A percentile compares a stretch with the other conserved stretches of the same genome.
phyloP scores from a whole-genome alignment of 2,888 invertebrate species.

The Trypoxylon attenuatum region DNA sequence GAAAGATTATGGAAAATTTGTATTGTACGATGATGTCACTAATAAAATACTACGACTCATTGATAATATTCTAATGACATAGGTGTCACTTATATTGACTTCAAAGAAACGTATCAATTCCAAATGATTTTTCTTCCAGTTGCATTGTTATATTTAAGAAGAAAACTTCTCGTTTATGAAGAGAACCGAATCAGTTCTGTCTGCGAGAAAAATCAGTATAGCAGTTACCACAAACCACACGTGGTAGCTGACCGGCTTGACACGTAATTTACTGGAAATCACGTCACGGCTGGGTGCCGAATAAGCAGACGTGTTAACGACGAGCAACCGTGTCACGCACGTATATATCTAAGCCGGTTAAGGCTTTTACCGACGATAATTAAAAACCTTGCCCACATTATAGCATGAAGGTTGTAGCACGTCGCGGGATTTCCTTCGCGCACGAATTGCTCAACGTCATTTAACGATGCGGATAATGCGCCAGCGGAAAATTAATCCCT shows the following conservation, averaged over 20 bases:
- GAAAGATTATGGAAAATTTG: too few relatives aligned
- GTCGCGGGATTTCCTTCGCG: neutral
- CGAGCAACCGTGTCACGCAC: conserved; percentile 14
- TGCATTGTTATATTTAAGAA: too few relatives aligned
- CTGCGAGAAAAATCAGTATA: conserved; percentile 3
- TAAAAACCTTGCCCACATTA: too few relatives aligned
- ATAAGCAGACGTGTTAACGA: conserved; percentile 20
- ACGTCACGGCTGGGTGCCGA: conserved; percentile 31
- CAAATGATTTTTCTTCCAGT: too few relatives aligned
- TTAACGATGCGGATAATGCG: conserved; percentile 9
- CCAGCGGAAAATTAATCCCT: conserved; percentile 18
- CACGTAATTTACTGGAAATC: conserved; percentile 46
- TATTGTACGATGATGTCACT: too few relatives aligned
- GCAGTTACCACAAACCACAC: neutral
- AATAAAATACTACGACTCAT: too few relatives aligned
- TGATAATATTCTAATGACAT: too few relatives aligned
- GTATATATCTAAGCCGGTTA: conserved; percentile 22
- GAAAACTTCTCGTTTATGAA: too few relatives aligned
- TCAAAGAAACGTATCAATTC: too few relatives aligned
- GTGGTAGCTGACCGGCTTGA: conserved; percentile 27
- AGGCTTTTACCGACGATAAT: conserved; percentile 23
- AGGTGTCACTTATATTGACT: too few relatives aligned
- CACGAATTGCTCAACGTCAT: neutral
- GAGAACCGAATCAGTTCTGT: conserved; percentile 1
- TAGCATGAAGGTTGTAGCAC: neutral